Conservation (phyloP, 2,797 vertebrate genomes). For the Enteromius afrohamiltoni region DNA sequence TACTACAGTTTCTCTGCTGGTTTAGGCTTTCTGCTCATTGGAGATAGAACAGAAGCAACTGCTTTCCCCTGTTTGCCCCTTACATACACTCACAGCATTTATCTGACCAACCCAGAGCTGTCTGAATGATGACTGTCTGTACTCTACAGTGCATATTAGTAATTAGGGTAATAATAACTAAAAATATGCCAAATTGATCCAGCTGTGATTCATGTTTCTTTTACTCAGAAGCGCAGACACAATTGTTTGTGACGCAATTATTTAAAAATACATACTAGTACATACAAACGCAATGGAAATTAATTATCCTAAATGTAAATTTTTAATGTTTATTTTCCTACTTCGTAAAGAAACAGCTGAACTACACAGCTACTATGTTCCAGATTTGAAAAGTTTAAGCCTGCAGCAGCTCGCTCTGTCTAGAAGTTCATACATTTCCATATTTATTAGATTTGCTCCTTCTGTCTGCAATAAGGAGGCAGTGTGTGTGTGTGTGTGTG, state of each 20-base stretch:
- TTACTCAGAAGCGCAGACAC: not conserved
- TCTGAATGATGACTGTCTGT: not conserved
- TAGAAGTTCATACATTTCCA: conserved; percentile 43
- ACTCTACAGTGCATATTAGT: not conserved
- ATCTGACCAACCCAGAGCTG: not conserved
- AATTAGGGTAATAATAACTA: not conserved
- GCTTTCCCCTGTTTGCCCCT: conserved; percentile 24
- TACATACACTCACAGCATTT: not conserved
- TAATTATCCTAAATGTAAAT: not conserved
- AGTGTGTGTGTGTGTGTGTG: not conserved
- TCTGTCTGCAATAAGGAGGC: conserved; percentile 35
- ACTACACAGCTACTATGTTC: not conserved
- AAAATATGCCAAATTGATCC: too few relatives aligned
- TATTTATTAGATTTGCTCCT: conserved; percentile 54
- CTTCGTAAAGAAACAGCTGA: not conserved
- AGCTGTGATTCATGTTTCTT: not conserved
- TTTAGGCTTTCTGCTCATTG: conserved; percentile 29
- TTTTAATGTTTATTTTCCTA: not conserved
- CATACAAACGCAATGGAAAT: not conserved
- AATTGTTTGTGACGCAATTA: not conserved
- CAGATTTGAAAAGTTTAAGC: conserved; percentile 6
- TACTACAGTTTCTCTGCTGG: conserved; percentile 39
- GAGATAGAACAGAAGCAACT: not conserved
- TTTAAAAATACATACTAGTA: not conserved
- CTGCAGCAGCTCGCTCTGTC: conserved; percentile 28